Percentiles rank a stretch among this genome's conserved stretches.
Evolutionary conservation across 1,140 invertebrate genomes (phyloP).

Genomic region (Drosophila subpulchrella): DNA sequence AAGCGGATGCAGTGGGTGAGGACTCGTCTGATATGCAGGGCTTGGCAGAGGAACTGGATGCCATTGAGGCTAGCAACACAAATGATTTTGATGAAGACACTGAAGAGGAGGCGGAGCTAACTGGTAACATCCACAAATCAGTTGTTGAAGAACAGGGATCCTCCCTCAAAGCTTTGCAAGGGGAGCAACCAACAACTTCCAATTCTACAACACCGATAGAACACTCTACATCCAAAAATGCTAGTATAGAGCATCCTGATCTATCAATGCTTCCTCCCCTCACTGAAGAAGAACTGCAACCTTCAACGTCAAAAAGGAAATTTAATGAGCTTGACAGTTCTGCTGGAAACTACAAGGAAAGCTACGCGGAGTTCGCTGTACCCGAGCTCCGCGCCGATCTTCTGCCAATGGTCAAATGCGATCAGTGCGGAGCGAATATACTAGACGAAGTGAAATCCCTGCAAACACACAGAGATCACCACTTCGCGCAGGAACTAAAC

Average conservation of each 20-base stretch:
- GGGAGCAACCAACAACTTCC: background rate
- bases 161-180: background rate
- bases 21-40: conserved; percentile 41
- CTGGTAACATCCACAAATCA: background rate
- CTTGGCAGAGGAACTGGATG: conserved; percentile 62
- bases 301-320: conserved; percentile 63
- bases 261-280: background rate
- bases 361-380: conserved; percentile 71
- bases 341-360: conserved; percentile 37
- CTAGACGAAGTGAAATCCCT: conserved; percentile 75
- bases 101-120: conserved; percentile 21
- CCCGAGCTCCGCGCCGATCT: conserved; percentile 50
- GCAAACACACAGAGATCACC: conserved; percentile 87
- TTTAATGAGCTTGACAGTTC: conserved; percentile 39
- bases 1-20: conserved; percentile 3
- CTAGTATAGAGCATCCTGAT: background rate
- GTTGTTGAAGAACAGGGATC: background rate
- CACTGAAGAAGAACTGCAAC: conserved; percentile 42
- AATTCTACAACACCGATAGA: background rate
- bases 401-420: conserved; percentile 85
- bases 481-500: conserved; percentile 87
- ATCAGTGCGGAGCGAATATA: conserved; percentile 84
- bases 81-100: conserved; percentile 35
- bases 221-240: background rate
- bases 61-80: conserved; percentile 43